These are phyloP conservation scores for Polydrusus pterygomalis DNA, from an alignment of 2,888 invertebrate species.

Conservation along the genomic window DNA sequence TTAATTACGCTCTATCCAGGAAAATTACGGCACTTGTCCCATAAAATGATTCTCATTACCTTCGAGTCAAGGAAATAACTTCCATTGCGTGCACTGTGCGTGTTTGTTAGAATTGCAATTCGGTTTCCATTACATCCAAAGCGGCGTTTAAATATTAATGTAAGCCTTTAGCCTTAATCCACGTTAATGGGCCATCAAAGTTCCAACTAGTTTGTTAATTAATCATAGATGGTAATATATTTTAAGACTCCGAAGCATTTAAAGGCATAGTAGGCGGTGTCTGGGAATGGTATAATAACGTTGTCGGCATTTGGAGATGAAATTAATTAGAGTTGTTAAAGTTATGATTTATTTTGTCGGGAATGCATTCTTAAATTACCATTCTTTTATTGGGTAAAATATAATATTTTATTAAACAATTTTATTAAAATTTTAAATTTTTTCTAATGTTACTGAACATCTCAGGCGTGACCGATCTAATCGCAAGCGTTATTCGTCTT, in stretches of 20 bases:
- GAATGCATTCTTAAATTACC: not conserved
- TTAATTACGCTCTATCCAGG: constrained; percentile 4
- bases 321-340: not conserved
- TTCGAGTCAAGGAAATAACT: constrained; percentile 36
- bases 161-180: constrained; percentile 60
- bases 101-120: constrained; percentile 54
- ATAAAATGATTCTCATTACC: constrained; percentile 39
- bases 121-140: constrained; percentile 58
- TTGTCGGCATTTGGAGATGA: constrained; percentile 12
- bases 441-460: no score
- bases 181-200: constrained; percentile 62
- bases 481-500: no score
- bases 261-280: constrained; percentile 17
- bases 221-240: constrained; percentile 58
- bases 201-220: constrained; percentile 62
- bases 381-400: not conserved
- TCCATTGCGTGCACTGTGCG: constrained; percentile 57
- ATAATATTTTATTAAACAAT: no score
- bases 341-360: not conserved
- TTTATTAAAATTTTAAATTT: no score
- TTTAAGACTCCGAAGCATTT: constrained; percentile 41
- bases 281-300: not conserved
- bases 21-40: constrained; percentile 10
- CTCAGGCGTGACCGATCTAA: no score
- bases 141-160: constrained; percentile 62